Percentiles rank a stretch among this genome's conserved stretches.
Conservation (phyloP, 2,113 vertebrate genomes). For the Bostrychus sinensis region DNA sequence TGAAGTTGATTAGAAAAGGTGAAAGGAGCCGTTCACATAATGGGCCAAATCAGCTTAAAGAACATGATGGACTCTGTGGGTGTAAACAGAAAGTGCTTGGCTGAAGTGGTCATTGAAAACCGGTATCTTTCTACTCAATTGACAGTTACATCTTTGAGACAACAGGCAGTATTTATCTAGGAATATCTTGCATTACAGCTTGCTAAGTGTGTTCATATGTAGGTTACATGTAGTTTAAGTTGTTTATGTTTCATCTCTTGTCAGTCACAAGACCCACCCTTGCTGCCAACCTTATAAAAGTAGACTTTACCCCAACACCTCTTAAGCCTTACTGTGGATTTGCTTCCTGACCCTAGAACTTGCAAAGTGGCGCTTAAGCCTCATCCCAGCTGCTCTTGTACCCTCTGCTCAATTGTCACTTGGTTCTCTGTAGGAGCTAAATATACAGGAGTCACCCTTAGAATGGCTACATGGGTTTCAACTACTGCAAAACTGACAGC, state of each 20-base stretch:
- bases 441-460: slow-evolving; percentile 67
- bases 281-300: slow-evolving; percentile 37
- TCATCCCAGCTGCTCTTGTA: slow-evolving; percentile 14
- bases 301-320: slow-evolving; percentile 13
- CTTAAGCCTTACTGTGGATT: slow-evolving; percentile 10
- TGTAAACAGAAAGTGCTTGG: slow-evolving; percentile 35
- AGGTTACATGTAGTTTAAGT: no score
- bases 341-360: slow-evolving; percentile 41
- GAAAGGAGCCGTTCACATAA: background rate
- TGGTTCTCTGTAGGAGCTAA: slow-evolving; percentile 52
- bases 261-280: background rate
- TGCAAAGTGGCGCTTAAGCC: slow-evolving; percentile 48
- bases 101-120: slow-evolving; percentile 35
- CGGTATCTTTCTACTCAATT: slow-evolving; percentile 16
- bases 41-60: slow-evolving; percentile 16
- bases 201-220: no score
- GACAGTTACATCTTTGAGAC: slow-evolving; percentile 25
- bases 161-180: slow-evolving; percentile 17
- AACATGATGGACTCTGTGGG: background rate
- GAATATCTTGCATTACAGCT: background rate
- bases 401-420: slow-evolving; percentile 37
- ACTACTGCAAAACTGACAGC: slow-evolving; percentile 45
- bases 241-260: no score
- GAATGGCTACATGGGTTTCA: slow-evolving; percentile 48
- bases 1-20: background rate